These are phyloP conservation scores for Hafferia zeledoni DNA, from an alignment of 2,797 vertebrate species.

Conservation along the genomic window DNA sequence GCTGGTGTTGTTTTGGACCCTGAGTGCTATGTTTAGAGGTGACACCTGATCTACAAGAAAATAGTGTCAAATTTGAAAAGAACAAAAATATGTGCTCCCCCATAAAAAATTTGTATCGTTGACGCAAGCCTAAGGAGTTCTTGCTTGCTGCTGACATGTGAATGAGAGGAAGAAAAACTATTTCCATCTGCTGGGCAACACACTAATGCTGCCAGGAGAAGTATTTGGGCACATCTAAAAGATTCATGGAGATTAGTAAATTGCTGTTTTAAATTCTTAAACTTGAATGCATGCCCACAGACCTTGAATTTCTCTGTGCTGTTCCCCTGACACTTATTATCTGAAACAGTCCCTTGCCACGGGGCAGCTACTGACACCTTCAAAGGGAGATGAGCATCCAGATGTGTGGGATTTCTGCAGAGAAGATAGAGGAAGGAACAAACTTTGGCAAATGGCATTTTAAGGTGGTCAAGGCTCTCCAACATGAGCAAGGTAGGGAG, in stretches of 20 bases:
- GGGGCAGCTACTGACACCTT: neutral
- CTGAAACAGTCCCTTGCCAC: accelerated
- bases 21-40: neutral
- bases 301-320: neutral
- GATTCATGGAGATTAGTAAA: neutral
- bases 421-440: neutral
- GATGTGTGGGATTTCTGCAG: neutral
- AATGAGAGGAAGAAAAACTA: neutral
- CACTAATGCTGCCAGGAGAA: neutral
- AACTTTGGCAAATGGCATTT: neutral
- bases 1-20: neutral
- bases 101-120: neutral
- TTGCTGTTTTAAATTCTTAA: neutral
- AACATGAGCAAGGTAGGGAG: accelerated
- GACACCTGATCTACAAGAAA: neutral
- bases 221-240: neutral
- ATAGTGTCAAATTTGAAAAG: neutral
- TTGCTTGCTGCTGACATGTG: neutral
- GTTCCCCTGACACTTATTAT: neutral
- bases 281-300: neutral
- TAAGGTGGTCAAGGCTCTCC: accelerated
- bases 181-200: neutral
- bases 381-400: neutral
- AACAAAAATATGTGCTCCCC: neutral
- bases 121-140: neutral